phyloP scores from a whole-genome alignment of 1,140 invertebrate genomes.

The Leptinotarsa texana region DNA sequence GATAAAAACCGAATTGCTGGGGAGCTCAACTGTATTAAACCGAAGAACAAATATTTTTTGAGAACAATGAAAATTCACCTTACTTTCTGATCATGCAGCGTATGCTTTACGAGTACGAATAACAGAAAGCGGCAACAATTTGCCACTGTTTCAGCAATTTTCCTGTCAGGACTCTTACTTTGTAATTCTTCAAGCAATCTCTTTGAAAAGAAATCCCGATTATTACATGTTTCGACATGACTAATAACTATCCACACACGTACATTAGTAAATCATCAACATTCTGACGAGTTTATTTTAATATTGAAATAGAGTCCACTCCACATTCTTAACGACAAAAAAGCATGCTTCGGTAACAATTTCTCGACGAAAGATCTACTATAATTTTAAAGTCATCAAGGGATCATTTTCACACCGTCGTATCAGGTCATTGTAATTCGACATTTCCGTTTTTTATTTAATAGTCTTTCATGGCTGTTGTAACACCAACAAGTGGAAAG shows the following conservation, averaged over 20 bases:
- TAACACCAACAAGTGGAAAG: not conserved
- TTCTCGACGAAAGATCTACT: slow-evolving; percentile 32
- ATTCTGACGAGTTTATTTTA: not conserved
- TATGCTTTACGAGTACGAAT: too few species aligned
- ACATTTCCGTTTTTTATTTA: slow-evolving; percentile 55
- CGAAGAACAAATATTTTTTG: too few species aligned
- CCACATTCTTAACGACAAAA: slow-evolving; percentile 12
- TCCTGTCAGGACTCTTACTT: too few species aligned
- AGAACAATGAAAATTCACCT: too few species aligned
- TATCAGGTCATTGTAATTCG: slow-evolving; percentile 50
- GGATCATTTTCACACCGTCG: slow-evolving; percentile 51
- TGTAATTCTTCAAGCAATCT: too few species aligned
- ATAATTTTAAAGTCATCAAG: slow-evolving; percentile 55
- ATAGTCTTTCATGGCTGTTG: slow-evolving; percentile 42
- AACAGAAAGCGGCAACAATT: too few species aligned
- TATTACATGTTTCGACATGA: not conserved
- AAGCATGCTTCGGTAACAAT: slow-evolving; percentile 31
- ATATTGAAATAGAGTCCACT: not conserved
- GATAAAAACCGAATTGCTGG: too few species aligned
- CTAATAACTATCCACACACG: not conserved
- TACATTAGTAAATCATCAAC: not conserved
- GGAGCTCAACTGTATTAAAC: too few species aligned
- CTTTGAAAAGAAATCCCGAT: too few species aligned
- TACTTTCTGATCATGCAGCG: too few species aligned
- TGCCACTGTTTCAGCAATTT: too few species aligned